Conservation (phyloP, 2,888 invertebrate species). For the Cerastis leucographa region DNA sequence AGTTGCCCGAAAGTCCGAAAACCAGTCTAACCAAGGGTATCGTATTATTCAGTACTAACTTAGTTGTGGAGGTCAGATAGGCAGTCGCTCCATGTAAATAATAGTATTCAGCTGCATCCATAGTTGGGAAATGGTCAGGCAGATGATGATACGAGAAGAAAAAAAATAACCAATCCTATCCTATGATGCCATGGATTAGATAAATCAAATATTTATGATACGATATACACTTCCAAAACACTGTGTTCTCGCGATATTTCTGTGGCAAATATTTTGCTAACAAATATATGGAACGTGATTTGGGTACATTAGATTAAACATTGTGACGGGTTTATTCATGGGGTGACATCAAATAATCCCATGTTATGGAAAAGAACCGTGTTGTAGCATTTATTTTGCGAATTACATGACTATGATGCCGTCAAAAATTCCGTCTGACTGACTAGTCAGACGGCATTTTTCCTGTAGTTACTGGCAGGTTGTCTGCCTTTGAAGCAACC, state of each 20-base stretch:
- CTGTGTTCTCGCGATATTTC: background rate
- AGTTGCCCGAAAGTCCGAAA: too few species aligned
- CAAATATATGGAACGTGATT: constrained; percentile 14
- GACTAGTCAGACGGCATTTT: background rate
- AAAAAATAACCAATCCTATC: background rate
- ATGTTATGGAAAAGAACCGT: background rate
- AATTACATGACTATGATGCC: too few species aligned
- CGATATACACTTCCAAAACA: background rate
- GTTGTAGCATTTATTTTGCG: constrained; percentile 11
- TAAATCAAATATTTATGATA: background rate
- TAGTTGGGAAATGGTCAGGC: too few species aligned
- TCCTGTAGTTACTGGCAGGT: background rate
- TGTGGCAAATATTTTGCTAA: background rate
- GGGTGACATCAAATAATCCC: constrained; percentile 1
- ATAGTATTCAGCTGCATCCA: too few species aligned
- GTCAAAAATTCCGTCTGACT: too few species aligned
- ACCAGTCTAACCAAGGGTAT: too few species aligned
- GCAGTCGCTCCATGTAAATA: too few species aligned
- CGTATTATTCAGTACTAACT: too few species aligned
- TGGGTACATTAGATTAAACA: background rate
- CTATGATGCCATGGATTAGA: background rate
- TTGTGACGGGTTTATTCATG: background rate
- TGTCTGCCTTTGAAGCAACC: background rate
- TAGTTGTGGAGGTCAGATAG: too few species aligned
- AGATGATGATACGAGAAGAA: background rate